Base-by-base conservation (phyloP, 2,113 vertebrate species). In the Melanocharis versteri region DNA sequence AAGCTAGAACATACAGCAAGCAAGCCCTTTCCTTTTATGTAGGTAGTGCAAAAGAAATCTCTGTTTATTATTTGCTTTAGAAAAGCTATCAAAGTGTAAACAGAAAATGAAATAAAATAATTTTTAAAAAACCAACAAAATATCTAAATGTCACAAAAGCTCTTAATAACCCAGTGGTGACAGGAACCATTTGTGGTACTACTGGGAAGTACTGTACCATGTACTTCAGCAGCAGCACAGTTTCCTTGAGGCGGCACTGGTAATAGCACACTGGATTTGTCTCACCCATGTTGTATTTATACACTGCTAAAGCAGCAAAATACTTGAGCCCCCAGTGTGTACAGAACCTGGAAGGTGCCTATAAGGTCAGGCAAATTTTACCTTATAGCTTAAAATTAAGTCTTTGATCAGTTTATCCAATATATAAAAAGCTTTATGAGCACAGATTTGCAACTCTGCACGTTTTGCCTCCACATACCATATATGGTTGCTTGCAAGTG, bases 61-160 rank as follows among this genome's bases (percentile, higher is more conserved):
- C 72, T 93, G 79, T 90, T 95, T 94, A 92, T 87, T 95, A 79
- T 93, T 94, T 91, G 42, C 45, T 93, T 94, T 87, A 84, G 37
- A 69, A 89, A 95, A 94, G 28, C 53, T 94, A 95, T 70, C 65
- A 87, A 91, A 85, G 4, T 61, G 35, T 89, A 96, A 96, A 89
- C 40, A 76, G n/a, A 90, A 90, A 88, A 27, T 40, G 33, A 42
- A 92, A 93, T 66, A 70, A 92, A 69, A 39, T 22, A 9, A 22
- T 28, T 11, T 4, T 13, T 15, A 3, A 19, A 39, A 44, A 13
- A 1, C 3, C 11, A 61, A n/a, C 0, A 10, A 60, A 90, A 77
- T 42, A 53, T 31, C 21, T 70, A 61, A 92, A 89, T 84, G 53
- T 76, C 69, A 51, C 30, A 69, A 93, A 81, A 90, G 24, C 35